Evolutionary conservation across 2,888 invertebrate genomes (phyloP).

Genomic region (Yponomeuta evonymella): DNA sequence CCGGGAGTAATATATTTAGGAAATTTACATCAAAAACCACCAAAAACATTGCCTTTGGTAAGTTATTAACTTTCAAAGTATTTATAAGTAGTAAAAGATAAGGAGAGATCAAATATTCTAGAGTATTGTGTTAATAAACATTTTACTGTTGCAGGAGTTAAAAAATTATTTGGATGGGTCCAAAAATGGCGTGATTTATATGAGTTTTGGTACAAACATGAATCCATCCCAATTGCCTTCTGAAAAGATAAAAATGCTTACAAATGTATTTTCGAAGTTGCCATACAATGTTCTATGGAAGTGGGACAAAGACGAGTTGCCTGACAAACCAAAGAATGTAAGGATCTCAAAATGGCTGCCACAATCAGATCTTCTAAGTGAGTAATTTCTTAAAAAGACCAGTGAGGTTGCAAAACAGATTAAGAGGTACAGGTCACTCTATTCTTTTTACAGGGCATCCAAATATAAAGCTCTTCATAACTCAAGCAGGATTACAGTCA

Average conservation of each 20-base stretch:
- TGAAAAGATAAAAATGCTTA: constrained; percentile 20
- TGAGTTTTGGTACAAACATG: constrained; percentile 22
- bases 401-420: too few species aligned
- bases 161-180: constrained; percentile 13
- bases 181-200: constrained; percentile 17
- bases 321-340: constrained; percentile 24
- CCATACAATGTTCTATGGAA: constrained; percentile 26
- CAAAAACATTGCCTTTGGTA: constrained; percentile 11
- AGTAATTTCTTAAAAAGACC: background rate
- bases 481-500: constrained; percentile 6
- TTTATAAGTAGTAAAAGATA: background rate
- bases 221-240: constrained; percentile 19
- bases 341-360: constrained; percentile 25
- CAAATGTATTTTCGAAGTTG: constrained; percentile 23
- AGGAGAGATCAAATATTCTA: background rate
- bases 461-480: constrained; percentile 9
- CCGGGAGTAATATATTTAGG: constrained; percentile 10
- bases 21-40: constrained; percentile 10
- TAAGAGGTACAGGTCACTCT: too few species aligned
- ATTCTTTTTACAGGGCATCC: constrained; percentile 1
- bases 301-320: constrained; percentile 23
- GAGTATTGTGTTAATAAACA: too few species aligned
- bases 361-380: constrained; percentile 16
- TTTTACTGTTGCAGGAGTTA: constrained; percentile 10
- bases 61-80: background rate